Conservation (phyloP, 2,113 vertebrate genomes). For the Coryphaenoides rupestris region DNA sequence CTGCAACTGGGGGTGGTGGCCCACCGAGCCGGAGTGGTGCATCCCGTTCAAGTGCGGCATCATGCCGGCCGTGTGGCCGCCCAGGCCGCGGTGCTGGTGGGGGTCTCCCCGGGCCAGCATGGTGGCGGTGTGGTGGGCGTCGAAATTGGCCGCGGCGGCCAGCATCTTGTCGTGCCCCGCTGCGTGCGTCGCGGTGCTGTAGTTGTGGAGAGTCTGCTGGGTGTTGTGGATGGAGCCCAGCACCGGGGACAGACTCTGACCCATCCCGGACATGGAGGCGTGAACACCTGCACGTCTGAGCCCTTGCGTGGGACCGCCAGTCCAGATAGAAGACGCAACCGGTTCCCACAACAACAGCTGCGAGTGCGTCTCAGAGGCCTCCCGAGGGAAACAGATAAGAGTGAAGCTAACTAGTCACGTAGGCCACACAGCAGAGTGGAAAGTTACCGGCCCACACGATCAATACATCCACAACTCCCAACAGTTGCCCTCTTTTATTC, state of each 20-base stretch:
- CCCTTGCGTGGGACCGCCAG: too few relatives aligned
- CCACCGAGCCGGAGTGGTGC: slow-evolving; percentile 76
- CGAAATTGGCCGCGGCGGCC: slow-evolving; percentile 79
- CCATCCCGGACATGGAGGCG: slow-evolving; percentile 86
- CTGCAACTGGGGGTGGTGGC: slow-evolving; percentile 69
- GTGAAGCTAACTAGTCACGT: too few relatives aligned
- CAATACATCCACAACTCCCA: too few relatives aligned
- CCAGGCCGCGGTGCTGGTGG: slow-evolving; percentile 89
- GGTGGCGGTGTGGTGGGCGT: slow-evolving; percentile 84
- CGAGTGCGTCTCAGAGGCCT: too few relatives aligned
- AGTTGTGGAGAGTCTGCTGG: slow-evolving; percentile 88
- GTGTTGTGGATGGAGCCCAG: slow-evolving; percentile 85
- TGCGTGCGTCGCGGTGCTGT: slow-evolving; percentile 74
- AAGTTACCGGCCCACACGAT: too few relatives aligned
- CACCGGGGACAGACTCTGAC: slow-evolving; percentile 87
- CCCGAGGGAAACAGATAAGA: too few relatives aligned
- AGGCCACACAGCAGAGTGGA: too few relatives aligned
- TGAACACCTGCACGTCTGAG: too few relatives aligned
- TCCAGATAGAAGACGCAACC: too few relatives aligned
- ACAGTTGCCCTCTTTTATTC: too few relatives aligned
- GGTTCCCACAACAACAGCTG: too few relatives aligned
- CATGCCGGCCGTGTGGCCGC: slow-evolving; percentile 80
- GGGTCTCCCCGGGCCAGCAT: slow-evolving; percentile 86
- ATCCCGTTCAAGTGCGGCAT: slow-evolving; percentile 91
- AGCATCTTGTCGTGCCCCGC: slow-evolving; percentile 90